A percentile compares a stretch with the other conserved stretches of the same genome.
Evolutionary conservation across 2,797 vertebrate species (phyloP).

Genomic region (Enteromius fasciolatus): DNA sequence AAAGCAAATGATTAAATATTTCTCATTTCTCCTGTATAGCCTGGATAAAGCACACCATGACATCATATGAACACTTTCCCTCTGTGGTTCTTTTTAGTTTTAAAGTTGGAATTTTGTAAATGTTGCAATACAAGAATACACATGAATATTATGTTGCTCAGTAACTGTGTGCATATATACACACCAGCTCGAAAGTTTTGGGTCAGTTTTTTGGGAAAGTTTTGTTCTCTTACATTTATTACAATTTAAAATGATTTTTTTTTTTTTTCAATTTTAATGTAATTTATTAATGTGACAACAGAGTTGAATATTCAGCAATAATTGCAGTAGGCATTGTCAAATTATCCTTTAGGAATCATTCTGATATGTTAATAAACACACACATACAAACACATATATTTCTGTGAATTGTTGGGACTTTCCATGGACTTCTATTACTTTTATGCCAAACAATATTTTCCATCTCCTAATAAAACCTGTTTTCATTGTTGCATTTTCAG

Average conservation of each 20-base stretch:
- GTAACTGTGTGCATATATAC: background rate
- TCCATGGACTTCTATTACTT: no score
- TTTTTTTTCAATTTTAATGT: background rate
- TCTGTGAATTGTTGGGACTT: no score
- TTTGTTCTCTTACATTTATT: background rate
- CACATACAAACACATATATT: no score
- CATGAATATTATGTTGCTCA: background rate
- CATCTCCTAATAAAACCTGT: no score
- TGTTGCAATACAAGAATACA: background rate
- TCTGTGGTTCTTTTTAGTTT: background rate
- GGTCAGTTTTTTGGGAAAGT: background rate
- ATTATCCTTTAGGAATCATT: background rate
- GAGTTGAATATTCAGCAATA: background rate
- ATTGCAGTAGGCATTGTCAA: background rate
- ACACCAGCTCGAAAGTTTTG: background rate
- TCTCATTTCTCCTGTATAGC: background rate
- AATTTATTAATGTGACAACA: background rate
- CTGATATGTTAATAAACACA: background rate
- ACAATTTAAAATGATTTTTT: background rate
- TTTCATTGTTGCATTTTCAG: no score
- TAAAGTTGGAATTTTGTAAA: background rate
- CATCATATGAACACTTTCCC: background rate
- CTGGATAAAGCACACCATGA: background rate
- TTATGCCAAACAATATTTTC: no score
- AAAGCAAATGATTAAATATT: background rate